These are phyloP conservation scores for Eurystomus gularis DNA, from an alignment of 2,113 vertebrate genomes.

Conservation along the genomic window DNA sequence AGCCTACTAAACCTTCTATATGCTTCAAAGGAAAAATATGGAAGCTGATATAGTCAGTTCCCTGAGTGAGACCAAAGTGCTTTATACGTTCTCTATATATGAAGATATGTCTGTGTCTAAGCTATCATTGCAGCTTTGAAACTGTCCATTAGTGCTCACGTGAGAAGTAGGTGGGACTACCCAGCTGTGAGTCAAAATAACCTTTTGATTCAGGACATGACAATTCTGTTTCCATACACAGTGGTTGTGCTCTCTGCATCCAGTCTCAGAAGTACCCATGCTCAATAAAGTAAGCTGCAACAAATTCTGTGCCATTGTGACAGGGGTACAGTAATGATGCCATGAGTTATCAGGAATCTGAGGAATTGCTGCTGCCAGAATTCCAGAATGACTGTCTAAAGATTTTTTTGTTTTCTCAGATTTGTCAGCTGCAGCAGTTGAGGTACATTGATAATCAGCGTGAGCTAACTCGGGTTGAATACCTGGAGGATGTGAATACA, in stretches of 20 bases:
- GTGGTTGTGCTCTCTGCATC: not conserved
- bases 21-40: not conserved
- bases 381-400: not conserved
- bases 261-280: not conserved
- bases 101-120: not conserved
- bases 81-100: not conserved
- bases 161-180: not conserved
- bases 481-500: not conserved
- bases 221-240: not conserved
- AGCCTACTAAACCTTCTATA: not conserved
- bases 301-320: not conserved
- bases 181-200: not conserved
- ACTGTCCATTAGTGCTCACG: not conserved
- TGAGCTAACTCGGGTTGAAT: not conserved
- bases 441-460: not conserved
- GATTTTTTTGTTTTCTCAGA: not conserved
- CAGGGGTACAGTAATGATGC: not conserved
- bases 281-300: not conserved
- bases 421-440: not conserved
- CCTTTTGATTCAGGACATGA: not conserved
- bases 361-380: not conserved
- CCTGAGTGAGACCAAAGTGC: not conserved
- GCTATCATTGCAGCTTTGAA: not conserved
- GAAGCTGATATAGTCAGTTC: not conserved
- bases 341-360: not conserved